These are phyloP conservation scores for Coregonus sp. DNA, from an alignment of 2,797 vertebrate species.

Conservation along the genomic window DNA sequence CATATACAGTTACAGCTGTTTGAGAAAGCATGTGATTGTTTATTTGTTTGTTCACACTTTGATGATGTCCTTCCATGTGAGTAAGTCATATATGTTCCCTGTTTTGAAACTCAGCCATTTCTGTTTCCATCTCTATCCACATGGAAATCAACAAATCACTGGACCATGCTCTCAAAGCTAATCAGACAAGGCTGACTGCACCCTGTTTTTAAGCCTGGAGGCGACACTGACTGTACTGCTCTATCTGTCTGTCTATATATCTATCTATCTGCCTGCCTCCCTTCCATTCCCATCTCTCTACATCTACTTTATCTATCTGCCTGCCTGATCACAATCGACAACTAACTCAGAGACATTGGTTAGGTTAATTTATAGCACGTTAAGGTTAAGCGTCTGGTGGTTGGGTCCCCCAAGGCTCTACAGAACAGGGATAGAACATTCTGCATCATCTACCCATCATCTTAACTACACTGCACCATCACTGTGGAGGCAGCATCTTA, in stretches of 20 bases:
- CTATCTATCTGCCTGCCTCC: constrained; percentile 8
- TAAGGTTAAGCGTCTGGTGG: constrained; percentile 31
- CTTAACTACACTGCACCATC: constrained; percentile 19
- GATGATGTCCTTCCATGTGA: too few relatives aligned
- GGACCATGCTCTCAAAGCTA: constrained; percentile 38
- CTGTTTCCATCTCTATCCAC: constrained; percentile 10
- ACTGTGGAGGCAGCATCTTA: background rate
- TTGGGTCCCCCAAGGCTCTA: constrained; percentile 40
- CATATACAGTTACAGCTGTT: too few relatives aligned
- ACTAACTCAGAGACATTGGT: background rate
- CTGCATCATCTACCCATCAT: constrained; percentile 4
- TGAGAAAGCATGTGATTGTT: too few relatives aligned
- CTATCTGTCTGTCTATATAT: background rate
- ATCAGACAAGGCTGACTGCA: constrained; percentile 40
- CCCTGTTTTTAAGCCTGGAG: constrained; percentile 22
- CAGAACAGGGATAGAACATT: constrained; percentile 14
- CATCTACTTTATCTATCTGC: background rate
- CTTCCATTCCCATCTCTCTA: background rate
- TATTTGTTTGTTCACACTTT: too few relatives aligned
- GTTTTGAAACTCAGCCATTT: too few relatives aligned
- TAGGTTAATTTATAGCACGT: constrained; percentile 17
- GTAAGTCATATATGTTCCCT: too few relatives aligned
- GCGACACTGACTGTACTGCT: constrained; percentile 15
- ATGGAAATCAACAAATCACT: constrained; percentile 32
- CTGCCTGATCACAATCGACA: background rate